Percentiles rank a stretch among this genome's conserved stretches.
These are phyloP conservation scores for Notarius lentiginosus DNA, from an alignment of 2,113 vertebrate species.

Conservation along the genomic window DNA sequence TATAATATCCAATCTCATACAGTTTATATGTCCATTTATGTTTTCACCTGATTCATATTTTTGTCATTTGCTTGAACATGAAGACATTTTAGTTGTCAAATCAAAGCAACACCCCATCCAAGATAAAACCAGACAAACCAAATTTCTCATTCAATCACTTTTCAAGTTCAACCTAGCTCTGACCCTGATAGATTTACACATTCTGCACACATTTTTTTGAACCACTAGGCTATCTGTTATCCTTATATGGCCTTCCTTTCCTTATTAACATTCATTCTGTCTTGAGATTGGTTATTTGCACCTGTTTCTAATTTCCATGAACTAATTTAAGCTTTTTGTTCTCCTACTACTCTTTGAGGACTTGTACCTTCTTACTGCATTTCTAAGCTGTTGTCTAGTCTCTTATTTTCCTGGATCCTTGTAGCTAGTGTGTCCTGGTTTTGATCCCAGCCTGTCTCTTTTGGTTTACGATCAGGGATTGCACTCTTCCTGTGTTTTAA, in stretches of 20 bases:
- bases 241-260: not conserved
- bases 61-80: not conserved
- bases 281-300: not conserved
- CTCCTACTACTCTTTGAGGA: not conserved
- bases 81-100: not conserved
- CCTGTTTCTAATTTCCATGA: not conserved
- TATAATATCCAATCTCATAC: not conserved
- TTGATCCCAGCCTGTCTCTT: conserved; percentile 15
- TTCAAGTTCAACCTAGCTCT: not conserved
- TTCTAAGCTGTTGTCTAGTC: not conserved
- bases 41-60: not conserved
- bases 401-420: not conserved
- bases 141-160: not conserved
- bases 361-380: not conserved
- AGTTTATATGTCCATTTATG: not conserved
- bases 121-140: not conserved
- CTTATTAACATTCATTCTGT: not conserved
- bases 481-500: not conserved
- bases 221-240: not conserved
- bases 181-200: not conserved
- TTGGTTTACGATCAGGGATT: not conserved
- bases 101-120: not conserved
- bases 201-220: not conserved
- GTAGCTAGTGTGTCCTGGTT: not conserved
- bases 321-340: conserved; percentile 2